Base-by-base conservation (phyloP, 2,888 invertebrate genomes). In the Trisateles emortualis region DNA sequence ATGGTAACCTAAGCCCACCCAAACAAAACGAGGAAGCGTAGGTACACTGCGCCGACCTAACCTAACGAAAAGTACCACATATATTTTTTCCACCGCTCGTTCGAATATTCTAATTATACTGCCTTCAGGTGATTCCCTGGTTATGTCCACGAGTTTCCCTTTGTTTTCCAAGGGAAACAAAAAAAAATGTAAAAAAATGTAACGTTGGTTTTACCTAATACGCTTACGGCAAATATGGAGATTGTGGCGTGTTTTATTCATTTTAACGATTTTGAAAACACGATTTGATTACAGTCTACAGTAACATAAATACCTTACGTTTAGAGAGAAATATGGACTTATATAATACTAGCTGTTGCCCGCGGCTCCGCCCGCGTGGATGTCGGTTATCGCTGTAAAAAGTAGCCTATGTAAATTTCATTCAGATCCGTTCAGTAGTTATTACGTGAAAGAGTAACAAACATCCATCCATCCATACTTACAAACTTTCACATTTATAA, bases 61-160 rank as follows among this genome's bases (percentile, higher is more conserved):
- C 38, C 39, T 45, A 60, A 64, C 72, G 50, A 42, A 41, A 39
- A 10, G 24, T 13, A 26, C 19, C 19, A 4, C n/a, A 39, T 32
- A 52, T 64, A 59, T 66, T 68, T 65, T 72, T 71, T 52, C 49
- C 36, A 38, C 33, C 64, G 51, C 64, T 48, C 42, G 64, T 46
- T 66, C 59, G 56, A 67, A 61, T 75, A 76, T 79, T 79, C 75
- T 81, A 83, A 83, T 83, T 77, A 78, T 72, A 50, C 56, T 68
- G 72, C 81, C 82, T 77, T 56, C 58, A 55, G 81, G 81, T 56
- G 59, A 13, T 70, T 72, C 64, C 52, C 51, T 47, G 55, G 62
- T 58, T 59, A 53, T 32, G 39, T 45, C n/a, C 49, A 46, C 35
- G 42, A 53, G 39, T 40, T 54, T 35, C 69, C 61, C 58, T 72